A percentile compares a stretch with the other conserved stretches of the same genome.
phyloP scores from a whole-genome alignment of 2,888 invertebrate genomes.

The Nysson spinosus region DNA sequence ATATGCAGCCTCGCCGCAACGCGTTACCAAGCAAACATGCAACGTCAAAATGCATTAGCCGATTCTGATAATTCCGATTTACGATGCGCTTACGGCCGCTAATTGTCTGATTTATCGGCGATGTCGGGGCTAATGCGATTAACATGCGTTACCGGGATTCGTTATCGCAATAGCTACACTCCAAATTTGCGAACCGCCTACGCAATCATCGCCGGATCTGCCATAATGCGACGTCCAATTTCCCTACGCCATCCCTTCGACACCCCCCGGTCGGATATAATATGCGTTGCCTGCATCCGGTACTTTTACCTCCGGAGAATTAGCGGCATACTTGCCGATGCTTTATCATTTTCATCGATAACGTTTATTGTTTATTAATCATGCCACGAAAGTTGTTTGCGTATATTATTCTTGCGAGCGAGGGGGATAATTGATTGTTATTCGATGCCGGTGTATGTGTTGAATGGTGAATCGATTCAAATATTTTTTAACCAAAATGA shows the following conservation, averaged over 20 bases:
- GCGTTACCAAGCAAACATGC: conserved; percentile 57
- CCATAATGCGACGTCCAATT: conserved; percentile 2
- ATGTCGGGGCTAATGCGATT: conserved; percentile 67
- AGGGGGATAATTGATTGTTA: too few relatives aligned
- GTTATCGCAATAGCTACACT: conserved; percentile 31
- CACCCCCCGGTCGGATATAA: too few relatives aligned
- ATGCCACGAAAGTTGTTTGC: too few relatives aligned
- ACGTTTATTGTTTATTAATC: too few relatives aligned
- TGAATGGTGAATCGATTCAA: too few relatives aligned
- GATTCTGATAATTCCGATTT: conserved; percentile 69
- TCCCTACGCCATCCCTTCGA: neutral
- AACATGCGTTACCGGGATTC: conserved; percentile 46
- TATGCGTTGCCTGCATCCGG: too few relatives aligned
- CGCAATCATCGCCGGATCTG: conserved; percentile 10
- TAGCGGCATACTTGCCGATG: neutral
- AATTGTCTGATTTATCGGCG: conserved; percentile 73
- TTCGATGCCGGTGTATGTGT: too few relatives aligned
- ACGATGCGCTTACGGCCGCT: conserved; percentile 68
- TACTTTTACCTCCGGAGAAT: too few relatives aligned
- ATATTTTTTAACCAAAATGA: too few relatives aligned
- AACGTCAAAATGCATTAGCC: conserved; percentile 56
- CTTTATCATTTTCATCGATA: too few relatives aligned
- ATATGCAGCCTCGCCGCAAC: conserved; percentile 47
- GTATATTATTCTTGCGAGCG: too few relatives aligned
- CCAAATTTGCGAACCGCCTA: conserved; percentile 15